phyloP scores from a whole-genome alignment of 2,797 vertebrate species.

The Aphelocoma californica region DNA sequence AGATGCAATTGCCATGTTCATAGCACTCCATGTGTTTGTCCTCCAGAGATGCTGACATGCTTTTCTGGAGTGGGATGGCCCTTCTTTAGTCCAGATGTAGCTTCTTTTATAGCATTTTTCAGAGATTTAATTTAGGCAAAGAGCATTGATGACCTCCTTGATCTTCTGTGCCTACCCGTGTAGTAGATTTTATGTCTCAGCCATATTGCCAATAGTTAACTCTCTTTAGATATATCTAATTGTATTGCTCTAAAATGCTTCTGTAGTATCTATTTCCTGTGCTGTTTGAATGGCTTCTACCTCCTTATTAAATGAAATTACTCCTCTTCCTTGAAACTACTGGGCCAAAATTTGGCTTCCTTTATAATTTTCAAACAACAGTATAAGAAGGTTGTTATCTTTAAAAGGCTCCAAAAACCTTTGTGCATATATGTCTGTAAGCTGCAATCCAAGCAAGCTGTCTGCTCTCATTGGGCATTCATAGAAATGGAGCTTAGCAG shows the following conservation, averaged over 20 bases:
- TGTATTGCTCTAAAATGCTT: background rate
- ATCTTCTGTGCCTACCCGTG: background rate
- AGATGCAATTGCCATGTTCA: rapidly evolving
- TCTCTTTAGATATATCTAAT: background rate
- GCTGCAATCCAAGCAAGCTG: background rate
- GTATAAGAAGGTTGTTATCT: background rate
- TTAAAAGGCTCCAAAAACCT: background rate
- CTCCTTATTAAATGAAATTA: background rate
- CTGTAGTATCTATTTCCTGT: background rate
- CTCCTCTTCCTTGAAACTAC: background rate
- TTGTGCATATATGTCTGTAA: background rate
- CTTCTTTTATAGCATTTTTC: background rate
- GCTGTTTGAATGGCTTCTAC: background rate
- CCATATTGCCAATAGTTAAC: background rate
- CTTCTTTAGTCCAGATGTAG: background rate
- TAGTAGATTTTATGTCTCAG: background rate
- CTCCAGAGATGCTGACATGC: background rate
- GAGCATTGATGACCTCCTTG: background rate
- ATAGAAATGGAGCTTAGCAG: background rate
- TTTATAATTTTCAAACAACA: background rate
- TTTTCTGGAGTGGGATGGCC: background rate
- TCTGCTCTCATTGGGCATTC: background rate
- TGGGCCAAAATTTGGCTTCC: background rate
- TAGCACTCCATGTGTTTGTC: background rate
- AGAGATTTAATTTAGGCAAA: background rate